Conservation (phyloP, 2,888 invertebrate genomes). For the Gastracanthus pulcherrimus region DNA sequence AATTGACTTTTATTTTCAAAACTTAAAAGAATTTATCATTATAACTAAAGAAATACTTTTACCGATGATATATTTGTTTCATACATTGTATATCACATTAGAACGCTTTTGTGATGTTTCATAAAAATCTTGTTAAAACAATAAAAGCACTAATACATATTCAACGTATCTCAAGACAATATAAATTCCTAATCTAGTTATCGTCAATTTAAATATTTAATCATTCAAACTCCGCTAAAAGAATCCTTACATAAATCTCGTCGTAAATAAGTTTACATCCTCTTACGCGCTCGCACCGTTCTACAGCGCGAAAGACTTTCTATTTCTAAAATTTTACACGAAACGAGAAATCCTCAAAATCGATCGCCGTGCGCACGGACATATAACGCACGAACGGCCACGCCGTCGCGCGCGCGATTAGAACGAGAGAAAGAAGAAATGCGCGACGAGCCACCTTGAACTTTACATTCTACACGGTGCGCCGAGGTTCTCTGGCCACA, state of each 20-base stretch:
- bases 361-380: no score
- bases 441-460: slow-evolving; percentile 40
- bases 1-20: no score
- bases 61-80: no score
- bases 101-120: no score
- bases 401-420: not conserved
- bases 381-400: not conserved
- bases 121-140: no score
- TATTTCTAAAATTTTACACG: not conserved
- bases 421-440: not conserved
- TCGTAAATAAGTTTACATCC: not conserved
- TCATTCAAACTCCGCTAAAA: not conserved
- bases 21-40: no score
- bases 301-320: not conserved
- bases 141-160: no score
- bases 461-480: slow-evolving; percentile 39
- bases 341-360: not conserved
- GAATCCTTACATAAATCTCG: not conserved
- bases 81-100: no score
- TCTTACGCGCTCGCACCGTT: not conserved
- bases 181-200: no score
- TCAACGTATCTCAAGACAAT: no score
- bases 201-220: no score
- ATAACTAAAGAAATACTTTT: no score
- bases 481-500: not conserved